phyloP scores from a whole-genome alignment of 2,797 vertebrate genomes.

The Todus mexicanus region DNA sequence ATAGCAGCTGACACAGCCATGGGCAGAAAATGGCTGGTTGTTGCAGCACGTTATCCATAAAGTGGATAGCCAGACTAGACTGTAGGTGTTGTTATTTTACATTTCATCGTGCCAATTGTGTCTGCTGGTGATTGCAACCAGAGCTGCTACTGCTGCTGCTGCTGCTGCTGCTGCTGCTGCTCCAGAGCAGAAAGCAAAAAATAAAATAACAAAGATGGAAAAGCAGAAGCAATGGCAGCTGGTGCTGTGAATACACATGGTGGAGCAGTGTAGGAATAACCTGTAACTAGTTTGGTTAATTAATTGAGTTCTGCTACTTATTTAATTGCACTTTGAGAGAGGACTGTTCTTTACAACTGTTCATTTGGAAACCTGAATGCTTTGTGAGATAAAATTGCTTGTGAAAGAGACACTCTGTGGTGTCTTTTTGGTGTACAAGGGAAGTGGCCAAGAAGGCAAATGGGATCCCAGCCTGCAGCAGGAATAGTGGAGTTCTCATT shows the following conservation, averaged over 20 bases:
- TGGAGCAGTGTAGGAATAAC: background rate
- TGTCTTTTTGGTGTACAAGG: background rate
- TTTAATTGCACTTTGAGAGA: background rate
- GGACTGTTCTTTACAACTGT: background rate
- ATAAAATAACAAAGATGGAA: slow-evolving; percentile 9
- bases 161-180: slow-evolving; percentile 22
- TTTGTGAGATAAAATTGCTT: slow-evolving; percentile 3
- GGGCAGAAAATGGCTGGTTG: slow-evolving; percentile 51
- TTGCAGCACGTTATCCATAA: slow-evolving; percentile 39
- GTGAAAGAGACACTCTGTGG: background rate
- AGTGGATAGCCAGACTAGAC: slow-evolving; percentile 41
- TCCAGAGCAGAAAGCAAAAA: slow-evolving; percentile 32
- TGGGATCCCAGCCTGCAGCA: no score
- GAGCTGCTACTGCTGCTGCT: slow-evolving; percentile 18
- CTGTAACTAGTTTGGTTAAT: background rate
- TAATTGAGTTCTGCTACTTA: background rate
- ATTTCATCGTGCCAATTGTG: slow-evolving; percentile 42
- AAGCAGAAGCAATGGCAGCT: background rate
- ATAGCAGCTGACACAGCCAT: slow-evolving; percentile 57
- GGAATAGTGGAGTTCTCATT: no score
- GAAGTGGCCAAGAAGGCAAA: background rate
- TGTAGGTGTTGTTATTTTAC: slow-evolving; percentile 49
- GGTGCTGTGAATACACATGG: background rate
- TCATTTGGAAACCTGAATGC: background rate
- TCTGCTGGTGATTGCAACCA: slow-evolving; percentile 37